A percentile compares a stretch with the other conserved stretches of the same genome.
These are phyloP conservation scores for Tadarida brasiliensis DNA, from an alignment of 2,797 vertebrate genomes.

Conservation along the genomic window DNA sequence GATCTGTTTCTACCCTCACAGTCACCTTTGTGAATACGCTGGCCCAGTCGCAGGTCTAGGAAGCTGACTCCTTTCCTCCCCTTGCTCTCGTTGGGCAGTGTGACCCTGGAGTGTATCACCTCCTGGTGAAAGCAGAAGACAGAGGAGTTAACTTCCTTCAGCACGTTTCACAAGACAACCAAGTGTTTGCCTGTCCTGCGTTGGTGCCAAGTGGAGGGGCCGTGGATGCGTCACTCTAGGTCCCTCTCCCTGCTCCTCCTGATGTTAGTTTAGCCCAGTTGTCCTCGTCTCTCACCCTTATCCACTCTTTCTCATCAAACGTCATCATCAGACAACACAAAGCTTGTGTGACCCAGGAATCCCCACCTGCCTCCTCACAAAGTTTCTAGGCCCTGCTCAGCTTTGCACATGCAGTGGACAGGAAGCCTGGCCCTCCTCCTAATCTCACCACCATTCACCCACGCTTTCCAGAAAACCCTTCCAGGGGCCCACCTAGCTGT, in stretches of 20 bases:
- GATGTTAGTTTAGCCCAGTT: neutral
- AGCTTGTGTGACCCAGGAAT: fast-evolving
- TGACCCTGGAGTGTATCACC: neutral
- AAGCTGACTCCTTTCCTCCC: neutral
- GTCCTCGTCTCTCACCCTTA: neutral
- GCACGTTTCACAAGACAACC: neutral
- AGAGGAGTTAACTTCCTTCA: neutral
- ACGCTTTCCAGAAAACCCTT: neutral
- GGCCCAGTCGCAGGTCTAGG: neutral
- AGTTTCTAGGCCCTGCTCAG: neutral
- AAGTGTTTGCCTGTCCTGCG: fast-evolving
- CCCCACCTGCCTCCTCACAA: neutral
- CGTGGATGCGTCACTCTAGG: fast-evolving
- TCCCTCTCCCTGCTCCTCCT: fast-evolving
- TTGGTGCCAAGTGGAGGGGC: fast-evolving
- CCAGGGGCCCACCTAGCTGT: fast-evolving
- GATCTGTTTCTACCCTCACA: no score
- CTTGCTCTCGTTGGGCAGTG: neutral
- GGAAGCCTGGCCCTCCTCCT: fast-evolving
- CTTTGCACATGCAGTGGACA: fast-evolving
- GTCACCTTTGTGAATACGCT: fast-evolving
- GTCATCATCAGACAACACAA: neutral
- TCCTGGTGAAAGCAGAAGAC: neutral
- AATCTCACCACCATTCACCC: fast-evolving
- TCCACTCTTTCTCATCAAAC: neutral